Evolutionary conservation across 2,888 invertebrate species (phyloP).

Genomic region (Galerucella nymphaeae): DNA sequence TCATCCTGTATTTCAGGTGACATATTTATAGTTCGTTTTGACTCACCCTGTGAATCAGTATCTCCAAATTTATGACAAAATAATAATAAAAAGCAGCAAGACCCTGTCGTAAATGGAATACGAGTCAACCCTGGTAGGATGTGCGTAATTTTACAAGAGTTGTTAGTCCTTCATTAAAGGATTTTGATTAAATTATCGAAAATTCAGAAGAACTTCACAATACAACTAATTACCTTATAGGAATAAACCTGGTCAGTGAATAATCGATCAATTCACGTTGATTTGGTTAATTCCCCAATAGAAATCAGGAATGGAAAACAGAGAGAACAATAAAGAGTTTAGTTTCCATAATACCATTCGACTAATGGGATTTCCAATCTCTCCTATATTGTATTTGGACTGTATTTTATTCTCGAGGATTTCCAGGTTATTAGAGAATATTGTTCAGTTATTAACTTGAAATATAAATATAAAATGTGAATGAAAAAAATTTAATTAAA

Average conservation of each 20-base stretch:
- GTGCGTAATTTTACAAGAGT: background rate
- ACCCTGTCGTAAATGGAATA: background rate
- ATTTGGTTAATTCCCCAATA: constrained; percentile 5
- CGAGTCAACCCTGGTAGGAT: background rate
- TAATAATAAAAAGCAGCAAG: background rate
- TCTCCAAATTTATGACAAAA: too few relatives aligned
- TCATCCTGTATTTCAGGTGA: too few relatives aligned
- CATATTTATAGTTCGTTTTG: background rate
- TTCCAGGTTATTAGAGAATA: background rate
- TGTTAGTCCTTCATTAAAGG: background rate
- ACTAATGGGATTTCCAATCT: background rate
- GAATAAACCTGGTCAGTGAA: background rate
- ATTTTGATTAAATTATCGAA: constrained; percentile 1
- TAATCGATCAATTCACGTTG: constrained; percentile 8
- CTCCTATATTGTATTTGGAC: background rate
- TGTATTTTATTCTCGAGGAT: too few relatives aligned
- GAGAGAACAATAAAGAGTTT: background rate
- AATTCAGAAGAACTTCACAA: background rate
- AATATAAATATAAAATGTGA: too few relatives aligned
- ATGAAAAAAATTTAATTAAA: too few relatives aligned
- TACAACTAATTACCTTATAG: background rate
- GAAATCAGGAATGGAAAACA: background rate
- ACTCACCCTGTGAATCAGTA: background rate
- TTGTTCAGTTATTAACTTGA: too few relatives aligned
- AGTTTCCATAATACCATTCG: background rate